Evolutionary conservation across 2,888 invertebrate genomes (phyloP), one percentile per base, ranked within the genome.

Genomic region (Aromia moschata): DNA sequence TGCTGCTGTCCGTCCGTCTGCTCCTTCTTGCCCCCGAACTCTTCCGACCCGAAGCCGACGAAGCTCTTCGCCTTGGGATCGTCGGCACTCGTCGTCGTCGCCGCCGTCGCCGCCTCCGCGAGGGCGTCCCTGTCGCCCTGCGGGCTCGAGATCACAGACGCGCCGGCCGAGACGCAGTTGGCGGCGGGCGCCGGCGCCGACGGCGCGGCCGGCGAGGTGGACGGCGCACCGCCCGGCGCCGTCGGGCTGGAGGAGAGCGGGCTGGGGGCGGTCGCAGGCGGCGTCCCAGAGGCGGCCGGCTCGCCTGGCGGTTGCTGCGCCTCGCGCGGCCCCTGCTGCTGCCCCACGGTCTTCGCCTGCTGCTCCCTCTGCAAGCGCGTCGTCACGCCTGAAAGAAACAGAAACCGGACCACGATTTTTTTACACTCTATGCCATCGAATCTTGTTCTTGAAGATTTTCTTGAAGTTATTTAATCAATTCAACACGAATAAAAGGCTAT

Each of bases 301-400:
- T 40, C 41, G 9, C 2, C 41, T 45, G 45, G 41, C 58, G n/a
- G n/a, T n/a, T n/a, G n/a, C n/a, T 61, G 58, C 18, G 56, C 43
- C 45, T 70, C 64, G 36, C 71, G 62, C 9, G n/a, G n/a, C n/a
- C n/a, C n/a, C n/a, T 61, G 60, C 45, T 72, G 73, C 47, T 71
- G 84, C 77, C 80, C 86, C 78, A 82, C 86, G 5, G 86, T 86
- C 74, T 87, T 87, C 71, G 88, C 87, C 75, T 88, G 87, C 78
- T 89, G 89, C 73, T 92, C 92, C 11, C 93, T 86, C 80, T 93
- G 93, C 74, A 93, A 84, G 63, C 94, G 83, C 20, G 94, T 94
- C 73, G 93, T 93, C 62, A 94, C 94, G 9, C 94, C 93, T 73
- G 56, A 3, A 64, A 60, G 31, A n/a, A 43, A 54, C 54, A 45